Evolutionary conservation across 2,113 vertebrate genomes (phyloP).

Genomic region (Sander lucioperca): DNA sequence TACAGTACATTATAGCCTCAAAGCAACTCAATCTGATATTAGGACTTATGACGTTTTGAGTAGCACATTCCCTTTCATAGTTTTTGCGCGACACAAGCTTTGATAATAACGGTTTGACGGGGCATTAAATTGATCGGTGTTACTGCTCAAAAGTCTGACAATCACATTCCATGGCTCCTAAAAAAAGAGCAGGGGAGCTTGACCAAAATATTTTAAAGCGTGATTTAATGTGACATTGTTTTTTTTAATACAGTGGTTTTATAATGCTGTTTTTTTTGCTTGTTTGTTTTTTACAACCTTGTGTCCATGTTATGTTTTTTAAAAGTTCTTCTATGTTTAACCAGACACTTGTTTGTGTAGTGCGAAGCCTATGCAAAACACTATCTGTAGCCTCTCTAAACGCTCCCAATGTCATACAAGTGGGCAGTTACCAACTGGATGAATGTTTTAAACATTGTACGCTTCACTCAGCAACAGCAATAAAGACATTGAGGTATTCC

Average conservation of each 20-base stretch:
- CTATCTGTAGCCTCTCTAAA: conserved; percentile 86
- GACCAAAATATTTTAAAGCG: conserved; percentile 72
- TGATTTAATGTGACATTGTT: conserved; percentile 74
- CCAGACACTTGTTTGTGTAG: conserved; percentile 82
- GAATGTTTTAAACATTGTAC: conserved; percentile 87
- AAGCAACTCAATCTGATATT: conserved; percentile 36
- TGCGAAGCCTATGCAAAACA: conserved; percentile 82
- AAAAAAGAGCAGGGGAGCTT: conserved; percentile 74
- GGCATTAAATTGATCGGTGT: conserved; percentile 72
- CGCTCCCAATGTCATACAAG: conserved; percentile 86
- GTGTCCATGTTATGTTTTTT: conserved; percentile 61
- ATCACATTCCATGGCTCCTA: conserved; percentile 80
- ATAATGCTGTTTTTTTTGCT: conserved; percentile 57
- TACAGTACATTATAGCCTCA: conserved; percentile 47
- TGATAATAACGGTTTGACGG: conserved; percentile 61
- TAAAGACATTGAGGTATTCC: conserved; percentile 89
- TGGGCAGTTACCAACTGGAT: conserved; percentile 86
- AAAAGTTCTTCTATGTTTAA: conserved; percentile 76
- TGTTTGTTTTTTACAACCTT: conserved; percentile 57
- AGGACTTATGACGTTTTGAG: conserved; percentile 41
- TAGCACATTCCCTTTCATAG: conserved; percentile 46
- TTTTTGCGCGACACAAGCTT: conserved; percentile 36
- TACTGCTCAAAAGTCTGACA: conserved; percentile 77
- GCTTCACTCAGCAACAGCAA: conserved; percentile 92
- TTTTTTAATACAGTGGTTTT: conserved; percentile 68